Evolutionary conservation across 2,113 vertebrate genomes (phyloP).

Genomic region (Rhineura floridana): DNA sequence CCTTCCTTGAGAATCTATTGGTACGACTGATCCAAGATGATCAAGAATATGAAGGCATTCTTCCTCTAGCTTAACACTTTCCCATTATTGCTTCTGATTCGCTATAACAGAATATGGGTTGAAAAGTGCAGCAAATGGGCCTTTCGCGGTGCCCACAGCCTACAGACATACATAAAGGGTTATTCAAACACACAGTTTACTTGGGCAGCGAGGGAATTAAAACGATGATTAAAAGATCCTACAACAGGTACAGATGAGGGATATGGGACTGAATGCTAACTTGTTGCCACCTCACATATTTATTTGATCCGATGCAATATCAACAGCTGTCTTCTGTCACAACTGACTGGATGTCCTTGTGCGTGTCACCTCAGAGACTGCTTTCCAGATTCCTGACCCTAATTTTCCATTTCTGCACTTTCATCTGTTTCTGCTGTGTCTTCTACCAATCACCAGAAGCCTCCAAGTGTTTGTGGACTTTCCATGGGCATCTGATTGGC

Average conservation of each 20-base stretch:
- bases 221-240: conserved; percentile 43
- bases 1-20: conserved; percentile 43
- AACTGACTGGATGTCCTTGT: not conserved
- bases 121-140: conserved; percentile 26
- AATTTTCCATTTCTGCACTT: not conserved
- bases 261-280: not conserved
- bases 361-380: not conserved
- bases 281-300: not conserved
- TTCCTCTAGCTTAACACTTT: not conserved
- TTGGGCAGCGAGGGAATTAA: not conserved
- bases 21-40: conserved; percentile 34
- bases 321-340: not conserved
- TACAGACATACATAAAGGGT: conserved; percentile 58
- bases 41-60: conserved; percentile 23
- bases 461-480: not conserved
- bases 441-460: not conserved
- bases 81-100: conserved; percentile 39
- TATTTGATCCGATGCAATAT: not conserved
- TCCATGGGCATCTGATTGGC: no score
- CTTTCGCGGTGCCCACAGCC: conserved; percentile 41
- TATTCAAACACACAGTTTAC: conserved; percentile 59
- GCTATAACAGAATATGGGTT: not conserved
- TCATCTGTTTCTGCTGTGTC: not conserved
- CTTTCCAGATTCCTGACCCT: not conserved
- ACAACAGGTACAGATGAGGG: conserved; percentile 36